Percentiles rank a stretch among this genome's conserved stretches.
phyloP scores from a whole-genome alignment of 1,140 invertebrate genomes.

The Tetranychus urticae region DNA sequence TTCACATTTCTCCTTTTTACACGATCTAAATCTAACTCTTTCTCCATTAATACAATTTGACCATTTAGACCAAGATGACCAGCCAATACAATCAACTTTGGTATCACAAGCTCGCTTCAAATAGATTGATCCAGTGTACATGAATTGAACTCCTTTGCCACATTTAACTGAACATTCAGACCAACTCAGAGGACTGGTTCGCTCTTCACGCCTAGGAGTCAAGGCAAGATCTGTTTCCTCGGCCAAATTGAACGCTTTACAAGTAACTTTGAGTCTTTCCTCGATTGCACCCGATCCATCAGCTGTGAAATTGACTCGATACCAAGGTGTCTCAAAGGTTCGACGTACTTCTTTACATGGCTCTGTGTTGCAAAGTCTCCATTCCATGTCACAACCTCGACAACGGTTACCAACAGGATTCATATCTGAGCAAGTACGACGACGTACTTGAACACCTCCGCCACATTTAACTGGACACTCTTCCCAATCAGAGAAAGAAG shows the following conservation, averaged over 20 bases:
- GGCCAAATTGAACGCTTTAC: background rate
- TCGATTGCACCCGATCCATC: background rate
- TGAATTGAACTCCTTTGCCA: slow-evolving; percentile 49
- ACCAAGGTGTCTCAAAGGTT: background rate
- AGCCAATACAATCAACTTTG: background rate
- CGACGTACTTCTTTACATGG: background rate
- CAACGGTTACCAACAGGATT: background rate
- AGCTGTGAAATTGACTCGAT: background rate
- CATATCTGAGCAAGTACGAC: slow-evolving; percentile 51
- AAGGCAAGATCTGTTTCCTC: background rate
- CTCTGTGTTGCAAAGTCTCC: background rate
- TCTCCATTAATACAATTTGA: background rate
- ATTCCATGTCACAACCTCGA: background rate
- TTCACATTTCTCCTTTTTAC: background rate
- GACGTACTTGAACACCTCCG: slow-evolving; percentile 49
- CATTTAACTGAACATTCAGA: slow-evolving; percentile 53
- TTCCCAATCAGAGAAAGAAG: slow-evolving; percentile 43
- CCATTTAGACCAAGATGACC: background rate
- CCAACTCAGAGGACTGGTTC: slow-evolving; percentile 47
- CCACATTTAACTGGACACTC: slow-evolving; percentile 59
- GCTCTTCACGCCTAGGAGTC: slow-evolving; percentile 30
- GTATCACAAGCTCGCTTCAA: background rate
- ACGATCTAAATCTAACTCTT: background rate
- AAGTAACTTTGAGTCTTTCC: background rate
- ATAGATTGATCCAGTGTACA: background rate